These are phyloP conservation scores for Gasteruption jaculator DNA, from an alignment of 2,888 invertebrate species.

Conservation along the genomic window DNA sequence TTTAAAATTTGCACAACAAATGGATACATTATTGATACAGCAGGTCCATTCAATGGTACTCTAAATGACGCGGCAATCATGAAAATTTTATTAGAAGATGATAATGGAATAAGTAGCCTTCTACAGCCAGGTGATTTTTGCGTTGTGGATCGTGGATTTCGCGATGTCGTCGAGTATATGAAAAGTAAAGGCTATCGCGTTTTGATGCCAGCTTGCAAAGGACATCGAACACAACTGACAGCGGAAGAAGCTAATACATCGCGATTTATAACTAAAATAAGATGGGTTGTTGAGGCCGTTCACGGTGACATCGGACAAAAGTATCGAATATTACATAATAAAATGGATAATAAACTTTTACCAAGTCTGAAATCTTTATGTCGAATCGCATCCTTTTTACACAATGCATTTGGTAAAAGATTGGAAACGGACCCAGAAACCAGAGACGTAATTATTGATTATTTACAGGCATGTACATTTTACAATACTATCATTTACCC, in stretches of 20 bases:
- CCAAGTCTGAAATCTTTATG: conserved; percentile 14
- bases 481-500: too few relatives aligned
- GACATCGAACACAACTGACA: conserved; percentile 23
- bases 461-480: too few relatives aligned
- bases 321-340: conserved; percentile 14
- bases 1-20: conserved; percentile 26
- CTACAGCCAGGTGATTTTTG: conserved; percentile 23
- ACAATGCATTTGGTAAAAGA: conserved; percentile 23
- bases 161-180: conserved; percentile 23
- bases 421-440: conserved; percentile 18
- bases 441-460: conserved; percentile 11
- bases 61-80: conserved; percentile 26
- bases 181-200: conserved; percentile 20
- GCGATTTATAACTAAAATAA: conserved; percentile 25
- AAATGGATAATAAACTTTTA: conserved; percentile 20
- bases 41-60: conserved; percentile 21
- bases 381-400: conserved; percentile 19
- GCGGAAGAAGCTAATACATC: conserved; percentile 24
- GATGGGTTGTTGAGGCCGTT: conserved; percentile 23
- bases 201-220: conserved; percentile 31
- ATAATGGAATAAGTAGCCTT: conserved; percentile 18
- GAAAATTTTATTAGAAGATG: conserved; percentile 18
- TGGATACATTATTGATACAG: conserved; percentile 24
- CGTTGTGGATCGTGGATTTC: conserved; percentile 30
- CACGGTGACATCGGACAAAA: conserved; percentile 21